Evolutionary conservation across 2,113 vertebrate genomes (phyloP), one percentile per base, ranked within the genome.

Genomic region (Caranx ignobilis): DNA sequence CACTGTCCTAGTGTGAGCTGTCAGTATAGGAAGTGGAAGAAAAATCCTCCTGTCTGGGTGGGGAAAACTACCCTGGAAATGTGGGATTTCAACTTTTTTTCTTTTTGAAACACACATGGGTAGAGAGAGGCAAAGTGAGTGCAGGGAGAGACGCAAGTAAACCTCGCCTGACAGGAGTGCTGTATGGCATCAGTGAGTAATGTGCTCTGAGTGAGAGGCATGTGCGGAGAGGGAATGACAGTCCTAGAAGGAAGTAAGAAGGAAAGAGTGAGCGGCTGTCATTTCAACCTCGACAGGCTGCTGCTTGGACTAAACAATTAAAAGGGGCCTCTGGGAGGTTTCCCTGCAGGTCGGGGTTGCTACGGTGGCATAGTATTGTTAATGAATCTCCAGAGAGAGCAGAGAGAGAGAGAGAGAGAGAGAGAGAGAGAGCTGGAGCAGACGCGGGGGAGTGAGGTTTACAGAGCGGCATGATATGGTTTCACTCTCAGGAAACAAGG

Each of bases 301-400:
- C 54, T 19, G 61, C 66, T 82, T 5, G 79, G 76, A 82, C 65
- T 41, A 37, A 84, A 86, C 83, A 87, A 94, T 93, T 94, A 88
- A 86, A 85, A 80, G 86, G 81, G 81, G 82, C 87, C 89, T 72
- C 83, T 19, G 74, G 85, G 69, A 89, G 83, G 88, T 79, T 45
- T 92, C 92, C 87, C 94, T 75, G 75, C 86, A 79, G 78, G 89
- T 91, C 71, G 63, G 67, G 87, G 94, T 94, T 79, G 0, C 95
- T 92, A 89, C 88, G 93, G 95, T 90, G 81, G 87, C 92, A 79
- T 85, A 81, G 87, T 90, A 94, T 90, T 92, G 93, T 93, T 94
- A 94, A 95, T 91, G 89, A 92, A 92, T 89, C 87, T 75, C 75
- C 82, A 93, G 88, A 69, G 90, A 82, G 88, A 75, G 64, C 26